Evolutionary conservation across 2,113 vertebrate genomes (phyloP).

Genomic region (Colossoma macropomum): DNA sequence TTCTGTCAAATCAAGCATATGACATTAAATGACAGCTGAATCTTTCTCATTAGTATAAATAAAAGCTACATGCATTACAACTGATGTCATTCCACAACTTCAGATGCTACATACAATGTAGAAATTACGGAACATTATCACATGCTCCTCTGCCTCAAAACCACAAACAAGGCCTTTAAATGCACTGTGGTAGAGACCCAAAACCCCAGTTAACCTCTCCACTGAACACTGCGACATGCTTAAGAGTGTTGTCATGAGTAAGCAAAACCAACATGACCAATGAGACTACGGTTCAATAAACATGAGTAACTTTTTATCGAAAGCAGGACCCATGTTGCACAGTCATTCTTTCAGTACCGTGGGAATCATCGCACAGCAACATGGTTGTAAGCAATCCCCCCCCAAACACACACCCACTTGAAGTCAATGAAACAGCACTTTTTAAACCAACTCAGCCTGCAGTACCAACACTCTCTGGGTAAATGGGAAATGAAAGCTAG

Average conservation of each 20-base stretch:
- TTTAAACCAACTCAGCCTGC: conserved; percentile 18
- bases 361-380: conserved; percentile 23
- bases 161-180: neutral
- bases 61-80: neutral
- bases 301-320: conserved; percentile 29
- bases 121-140: neutral
- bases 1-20: no score
- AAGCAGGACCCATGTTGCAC: conserved; percentile 20
- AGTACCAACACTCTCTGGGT: conserved; percentile 27
- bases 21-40: no score
- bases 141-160: neutral
- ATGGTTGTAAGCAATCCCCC: conserved; percentile 28
- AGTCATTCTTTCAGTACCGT: conserved; percentile 36
- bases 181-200: neutral
- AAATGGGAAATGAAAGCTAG: conserved; percentile 54
- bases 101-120: neutral
- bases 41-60: no score
- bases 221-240: neutral
- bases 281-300: conserved; percentile 39
- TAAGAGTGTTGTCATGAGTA: neutral
- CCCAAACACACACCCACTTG: neutral
- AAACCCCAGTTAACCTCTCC: neutral
- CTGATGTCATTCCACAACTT: neutral
- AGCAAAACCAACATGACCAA: conserved; percentile 20
- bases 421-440: conserved; percentile 22